A percentile compares a stretch with the other conserved stretches of the same genome.
phyloP scores from a whole-genome alignment of 2,113 vertebrate species.

The Labeo rohita region DNA sequence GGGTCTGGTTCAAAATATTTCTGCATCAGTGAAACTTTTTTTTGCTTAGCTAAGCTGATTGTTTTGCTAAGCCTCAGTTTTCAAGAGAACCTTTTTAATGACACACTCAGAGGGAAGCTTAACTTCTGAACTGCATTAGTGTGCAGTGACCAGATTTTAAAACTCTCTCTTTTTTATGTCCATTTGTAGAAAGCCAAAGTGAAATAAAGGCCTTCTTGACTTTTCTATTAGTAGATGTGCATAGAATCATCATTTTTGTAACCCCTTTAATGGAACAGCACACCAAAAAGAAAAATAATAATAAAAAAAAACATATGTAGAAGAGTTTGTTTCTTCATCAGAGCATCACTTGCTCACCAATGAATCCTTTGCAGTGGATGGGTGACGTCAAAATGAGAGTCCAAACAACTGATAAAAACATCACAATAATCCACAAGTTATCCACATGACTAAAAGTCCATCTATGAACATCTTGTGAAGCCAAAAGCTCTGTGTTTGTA shows the following conservation, averaged over 20 bases:
- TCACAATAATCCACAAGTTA: too few relatives aligned
- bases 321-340: too few relatives aligned
- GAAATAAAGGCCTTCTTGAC: neutral
- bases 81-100: constrained; percentile 3
- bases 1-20: neutral
- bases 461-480: too few relatives aligned
- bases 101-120: neutral
- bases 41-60: neutral
- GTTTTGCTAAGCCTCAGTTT: neutral
- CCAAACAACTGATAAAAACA: too few relatives aligned
- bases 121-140: neutral
- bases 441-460: too few relatives aligned
- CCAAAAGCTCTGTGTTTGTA: too few relatives aligned
- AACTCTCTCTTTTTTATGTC: neutral
- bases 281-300: too few relatives aligned
- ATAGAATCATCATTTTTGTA: neutral
- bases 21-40: neutral
- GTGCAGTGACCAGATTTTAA: neutral
- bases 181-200: neutral
- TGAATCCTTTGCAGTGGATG: too few relatives aligned
- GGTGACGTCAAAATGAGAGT: too few relatives aligned
- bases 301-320: neutral
- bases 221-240: neutral
- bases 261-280: neutral
- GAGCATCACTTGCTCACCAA: too few relatives aligned